Base-by-base conservation (phyloP, 2,888 invertebrate species). In the Ecliptopera silaceata region DNA sequence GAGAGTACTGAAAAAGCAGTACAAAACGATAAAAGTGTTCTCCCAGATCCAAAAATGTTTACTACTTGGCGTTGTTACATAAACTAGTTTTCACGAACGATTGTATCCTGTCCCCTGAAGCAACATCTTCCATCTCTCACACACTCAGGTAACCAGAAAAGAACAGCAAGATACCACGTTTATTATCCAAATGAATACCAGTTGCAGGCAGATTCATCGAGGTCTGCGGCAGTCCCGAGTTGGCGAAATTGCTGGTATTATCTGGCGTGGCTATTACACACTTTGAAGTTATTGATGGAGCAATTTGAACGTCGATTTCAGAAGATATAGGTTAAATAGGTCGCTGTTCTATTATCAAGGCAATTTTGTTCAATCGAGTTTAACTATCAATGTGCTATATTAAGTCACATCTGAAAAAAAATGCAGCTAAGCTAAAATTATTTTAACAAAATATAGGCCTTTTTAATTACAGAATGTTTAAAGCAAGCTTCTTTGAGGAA, bases 101-200 rank as follows among this genome's bases (percentile, higher is more conserved):
- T 5, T 13, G 34, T 39, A 20, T 20, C 39, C n/a, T 1, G 17
- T 11, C 15, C 36, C 47, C 38, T 18, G 39, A 43, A 29, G 22
- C 32, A 51, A 55, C 36, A 45, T 39, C 31, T 43, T 10, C 11
- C 22, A n/a, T 57, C 32, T 39, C 54, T 20, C 6, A 38, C 15
- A 41, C 12, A 10, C 18, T 5, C 18, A 11, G 3, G 15, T 42
- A 39, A 42, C 11, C 0, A 18, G 18, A 56, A 47, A 55, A 41
- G 51, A 57, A 52, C 31, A 38, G 41, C 41, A 50, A 0, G 39
- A 29, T 51, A 13, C n/a, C 56, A 54, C 45, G 55, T 66, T 80
- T 74, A 84, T 83, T 83, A 83, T 80, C 67, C 77, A 80, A 85
- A 86, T 86, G 82, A 80, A 82, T 82, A 84, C 87, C 77, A 77